Conservation (phyloP, 2,888 invertebrate genomes). For the Rhamnusium bicolor region DNA sequence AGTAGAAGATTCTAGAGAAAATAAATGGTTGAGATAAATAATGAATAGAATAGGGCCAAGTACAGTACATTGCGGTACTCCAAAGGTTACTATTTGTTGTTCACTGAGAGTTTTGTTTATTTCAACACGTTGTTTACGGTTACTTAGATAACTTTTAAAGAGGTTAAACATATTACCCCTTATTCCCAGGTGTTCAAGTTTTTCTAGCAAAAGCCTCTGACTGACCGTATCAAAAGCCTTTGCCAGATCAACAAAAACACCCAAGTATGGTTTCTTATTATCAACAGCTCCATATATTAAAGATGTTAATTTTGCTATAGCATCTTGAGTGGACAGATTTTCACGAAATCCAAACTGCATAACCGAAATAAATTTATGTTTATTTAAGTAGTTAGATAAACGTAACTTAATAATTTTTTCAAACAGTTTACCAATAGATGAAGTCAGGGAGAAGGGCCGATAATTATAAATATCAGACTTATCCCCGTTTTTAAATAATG, state of each 20-base stretch:
- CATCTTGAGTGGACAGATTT: background rate
- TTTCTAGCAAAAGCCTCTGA: constrained; percentile 3
- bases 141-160: constrained; percentile 1
- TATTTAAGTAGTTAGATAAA: background rate
- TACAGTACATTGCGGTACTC: background rate
- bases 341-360: background rate
- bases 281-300: background rate
- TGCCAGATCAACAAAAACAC: constrained; percentile 1
- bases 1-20: background rate
- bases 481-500: background rate
- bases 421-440: background rate
- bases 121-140: background rate
- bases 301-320: background rate
- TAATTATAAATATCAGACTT: background rate
- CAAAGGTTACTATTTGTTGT: background rate
- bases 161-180: background rate
- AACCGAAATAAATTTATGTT: background rate
- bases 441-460: background rate
- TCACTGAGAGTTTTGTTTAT: background rate
- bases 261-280: background rate
- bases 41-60: constrained; percentile 3
- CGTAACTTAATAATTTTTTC: background rate
- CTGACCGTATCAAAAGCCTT: background rate
- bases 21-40: background rate
- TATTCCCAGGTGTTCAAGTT: background rate